Conservation (phyloP, 2,888 invertebrate genomes). For the Platynereis dumerilii region DNA sequence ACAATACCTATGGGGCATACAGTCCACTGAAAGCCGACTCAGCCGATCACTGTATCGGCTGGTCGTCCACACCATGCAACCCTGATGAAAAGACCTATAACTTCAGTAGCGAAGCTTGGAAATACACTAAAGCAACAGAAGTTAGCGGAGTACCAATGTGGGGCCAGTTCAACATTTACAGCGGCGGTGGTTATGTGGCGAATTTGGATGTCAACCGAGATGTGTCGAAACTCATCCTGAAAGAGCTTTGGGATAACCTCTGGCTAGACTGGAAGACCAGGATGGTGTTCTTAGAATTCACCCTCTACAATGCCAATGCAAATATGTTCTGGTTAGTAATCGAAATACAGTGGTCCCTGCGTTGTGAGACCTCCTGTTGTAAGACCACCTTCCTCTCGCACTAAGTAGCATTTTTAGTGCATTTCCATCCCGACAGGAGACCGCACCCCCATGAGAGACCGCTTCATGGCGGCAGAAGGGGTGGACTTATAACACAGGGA, state of each 20-base stretch:
- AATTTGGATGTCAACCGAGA: conserved; percentile 1
- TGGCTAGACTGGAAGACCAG: conserved; percentile 3
- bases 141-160: not conserved
- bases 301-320: conserved; percentile 7
- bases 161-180: not conserved
- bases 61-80: not conserved
- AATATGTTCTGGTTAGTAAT: not conserved
- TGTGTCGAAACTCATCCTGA: not conserved
- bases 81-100: not conserved
- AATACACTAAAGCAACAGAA: not conserved
- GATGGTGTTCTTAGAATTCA: conserved; percentile 7
- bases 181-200: conserved; percentile 5
- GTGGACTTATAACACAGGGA: no score
- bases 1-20: not conserved
- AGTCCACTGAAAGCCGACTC: not conserved
- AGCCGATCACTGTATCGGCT: not conserved
- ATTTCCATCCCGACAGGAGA: no score
- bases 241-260: not conserved
- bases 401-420: no score
- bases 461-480: no score
- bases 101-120: conserved; percentile 9
- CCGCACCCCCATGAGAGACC: no score
- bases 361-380: no score
- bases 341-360: no score
- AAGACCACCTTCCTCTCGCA: no score